phyloP scores from a whole-genome alignment of 2,113 vertebrate species.

The Lynx canadensis region DNA sequence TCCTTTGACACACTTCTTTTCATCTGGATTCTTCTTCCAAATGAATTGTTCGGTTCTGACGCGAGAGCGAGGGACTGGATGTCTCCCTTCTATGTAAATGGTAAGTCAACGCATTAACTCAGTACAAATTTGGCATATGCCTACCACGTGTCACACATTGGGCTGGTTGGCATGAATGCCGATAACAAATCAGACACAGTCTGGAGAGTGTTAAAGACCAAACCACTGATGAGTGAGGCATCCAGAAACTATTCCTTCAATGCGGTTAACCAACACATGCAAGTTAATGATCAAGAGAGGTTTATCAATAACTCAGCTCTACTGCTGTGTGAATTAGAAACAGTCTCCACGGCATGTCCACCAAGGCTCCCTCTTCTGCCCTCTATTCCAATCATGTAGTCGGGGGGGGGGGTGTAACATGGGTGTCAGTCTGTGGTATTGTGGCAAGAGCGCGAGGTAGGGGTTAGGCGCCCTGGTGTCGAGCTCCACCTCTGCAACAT shows the following conservation, averaged over 20 bases:
- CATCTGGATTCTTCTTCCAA: constrained; percentile 26
- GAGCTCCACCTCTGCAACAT: no score
- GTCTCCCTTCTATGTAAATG: not conserved
- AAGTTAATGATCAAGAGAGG: not conserved
- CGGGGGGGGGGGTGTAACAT: fast-evolving
- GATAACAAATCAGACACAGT: not conserved
- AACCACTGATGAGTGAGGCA: not conserved
- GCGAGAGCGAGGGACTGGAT: not conserved
- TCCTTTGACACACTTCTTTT: not conserved
- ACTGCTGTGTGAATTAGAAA: not conserved
- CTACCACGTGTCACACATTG: not conserved
- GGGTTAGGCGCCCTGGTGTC: no score
- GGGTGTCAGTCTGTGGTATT: not conserved
- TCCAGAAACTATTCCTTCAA: not conserved
- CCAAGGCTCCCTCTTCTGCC: not conserved
- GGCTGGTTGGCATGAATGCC: not conserved
- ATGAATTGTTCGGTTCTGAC: not conserved
- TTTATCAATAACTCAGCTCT: not conserved
- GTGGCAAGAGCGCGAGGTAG: not conserved
- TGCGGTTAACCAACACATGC: not conserved
- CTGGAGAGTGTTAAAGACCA: not conserved
- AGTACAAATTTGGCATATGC: not conserved
- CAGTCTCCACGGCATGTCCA: not conserved
- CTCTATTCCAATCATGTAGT: not conserved
- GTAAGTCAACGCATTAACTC: not conserved